phyloP scores from a whole-genome alignment of 2,113 vertebrate genomes.

The Calyptommatus sinebrachiatus region DNA sequence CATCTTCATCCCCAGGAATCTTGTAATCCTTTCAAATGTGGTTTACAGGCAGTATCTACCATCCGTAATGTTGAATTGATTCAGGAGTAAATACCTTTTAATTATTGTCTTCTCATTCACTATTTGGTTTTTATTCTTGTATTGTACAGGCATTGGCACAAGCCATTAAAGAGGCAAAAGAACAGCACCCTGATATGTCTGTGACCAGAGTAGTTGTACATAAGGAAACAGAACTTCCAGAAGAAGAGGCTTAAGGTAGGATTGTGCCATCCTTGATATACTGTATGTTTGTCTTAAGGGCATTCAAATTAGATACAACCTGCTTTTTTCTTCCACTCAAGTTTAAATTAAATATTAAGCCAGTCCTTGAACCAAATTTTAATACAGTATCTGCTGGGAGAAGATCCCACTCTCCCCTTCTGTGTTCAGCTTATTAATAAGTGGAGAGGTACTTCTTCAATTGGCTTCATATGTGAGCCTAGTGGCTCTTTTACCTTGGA shows the following conservation, averaged over 20 bases:
- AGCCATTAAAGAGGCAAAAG: constrained; percentile 98
- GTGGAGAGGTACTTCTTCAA: too few relatives aligned
- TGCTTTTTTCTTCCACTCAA: too few relatives aligned
- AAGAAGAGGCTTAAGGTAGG: constrained; percentile 80
- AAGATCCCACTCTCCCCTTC: too few relatives aligned
- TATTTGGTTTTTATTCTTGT: background rate
- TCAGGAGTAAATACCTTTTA: background rate
- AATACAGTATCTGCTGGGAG: too few relatives aligned
- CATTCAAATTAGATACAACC: too few relatives aligned
- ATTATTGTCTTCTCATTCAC: background rate
- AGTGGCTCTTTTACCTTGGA: too few relatives aligned
- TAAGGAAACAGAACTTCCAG: constrained; percentile 93
- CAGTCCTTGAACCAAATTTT: too few relatives aligned
- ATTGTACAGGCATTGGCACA: constrained; percentile 90
- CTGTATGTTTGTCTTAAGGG: background rate
- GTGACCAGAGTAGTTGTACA: constrained; percentile 98
- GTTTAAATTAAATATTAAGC: too few relatives aligned
- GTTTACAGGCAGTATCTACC: background rate
- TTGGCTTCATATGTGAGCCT: too few relatives aligned
- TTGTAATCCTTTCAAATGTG: background rate
- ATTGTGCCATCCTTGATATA: background rate
- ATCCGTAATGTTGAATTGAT: background rate
- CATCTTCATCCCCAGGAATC: too few relatives aligned
- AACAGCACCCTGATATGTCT: constrained; percentile 99
- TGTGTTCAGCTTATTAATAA: too few relatives aligned